phyloP scores from a whole-genome alignment of 2,888 invertebrate species.

The Caenorhabditis panamensis region DNA sequence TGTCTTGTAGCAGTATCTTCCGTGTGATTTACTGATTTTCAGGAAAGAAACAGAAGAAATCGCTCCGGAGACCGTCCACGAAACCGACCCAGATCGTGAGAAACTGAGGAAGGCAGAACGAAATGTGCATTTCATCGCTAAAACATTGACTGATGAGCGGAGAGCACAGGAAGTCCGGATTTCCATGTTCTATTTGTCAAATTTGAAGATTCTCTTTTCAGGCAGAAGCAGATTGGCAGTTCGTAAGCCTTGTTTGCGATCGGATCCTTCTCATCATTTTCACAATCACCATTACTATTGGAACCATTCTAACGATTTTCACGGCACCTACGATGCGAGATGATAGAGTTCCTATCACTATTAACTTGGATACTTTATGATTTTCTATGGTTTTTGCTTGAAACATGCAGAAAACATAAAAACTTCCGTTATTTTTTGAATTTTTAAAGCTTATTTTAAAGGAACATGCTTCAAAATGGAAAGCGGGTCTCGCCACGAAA shows the following conservation, averaged over 20 bases:
- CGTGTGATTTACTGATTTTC: conserved; percentile 1
- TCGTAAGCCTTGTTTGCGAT: conserved; percentile 78
- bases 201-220: no score
- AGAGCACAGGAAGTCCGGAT: conserved; percentile 74
- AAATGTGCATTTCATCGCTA: conserved; percentile 79
- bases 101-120: conserved; percentile 70
- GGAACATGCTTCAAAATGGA: not conserved
- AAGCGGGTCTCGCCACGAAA: not conserved
- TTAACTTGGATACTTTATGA: not conserved
- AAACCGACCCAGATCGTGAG: conserved; percentile 60
- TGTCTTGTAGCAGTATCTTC: not conserved
- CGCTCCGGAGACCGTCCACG: conserved; percentile 41
- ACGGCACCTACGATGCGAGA: conserved; percentile 76
- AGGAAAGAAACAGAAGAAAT: conserved; percentile 46
- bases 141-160: conserved; percentile 68
- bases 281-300: conserved; percentile 67
- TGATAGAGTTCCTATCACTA: conserved; percentile 27
- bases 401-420: not conserved
- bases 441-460: not conserved
- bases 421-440: not conserved
- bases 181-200: no score
- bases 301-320: conserved; percentile 68
- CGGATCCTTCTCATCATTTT: conserved; percentile 76
- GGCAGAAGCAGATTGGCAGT: conserved; percentile 79
- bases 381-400: no score